Evolutionary conservation across 2,113 vertebrate species (phyloP).

Genomic region (Sebastes schlegelii): DNA sequence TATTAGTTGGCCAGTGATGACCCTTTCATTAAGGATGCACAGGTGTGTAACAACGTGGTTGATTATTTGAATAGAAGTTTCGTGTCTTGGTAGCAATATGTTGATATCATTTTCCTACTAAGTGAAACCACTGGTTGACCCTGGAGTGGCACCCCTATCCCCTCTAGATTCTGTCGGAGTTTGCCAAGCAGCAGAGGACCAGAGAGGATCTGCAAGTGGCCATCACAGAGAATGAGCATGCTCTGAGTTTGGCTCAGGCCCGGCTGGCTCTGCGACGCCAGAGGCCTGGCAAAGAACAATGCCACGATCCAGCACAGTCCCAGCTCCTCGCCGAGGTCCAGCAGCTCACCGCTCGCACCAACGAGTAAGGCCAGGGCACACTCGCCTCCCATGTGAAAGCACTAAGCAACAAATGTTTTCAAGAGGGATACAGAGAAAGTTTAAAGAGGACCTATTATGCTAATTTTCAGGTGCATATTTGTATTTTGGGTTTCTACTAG

Average conservation of each 20-base stretch:
- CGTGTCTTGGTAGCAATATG: not conserved
- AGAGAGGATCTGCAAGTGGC: constrained; percentile 84
- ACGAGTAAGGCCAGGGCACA: constrained; percentile 79
- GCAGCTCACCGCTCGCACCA: constrained; percentile 84
- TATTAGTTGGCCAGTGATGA: not conserved
- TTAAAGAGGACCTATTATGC: too few relatives aligned
- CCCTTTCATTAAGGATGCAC: not conserved
- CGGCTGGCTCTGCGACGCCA: constrained; percentile 83
- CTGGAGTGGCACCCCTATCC: not conserved
- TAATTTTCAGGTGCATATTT: too few relatives aligned
- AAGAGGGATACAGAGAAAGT: not conserved
- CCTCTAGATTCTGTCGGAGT: constrained; percentile 88
- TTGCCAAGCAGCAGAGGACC: constrained; percentile 87
- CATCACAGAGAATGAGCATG: constrained; percentile 85
- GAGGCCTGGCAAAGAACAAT: constrained; percentile 89
- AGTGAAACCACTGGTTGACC: not conserved
- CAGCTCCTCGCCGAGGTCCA: constrained; percentile 87
- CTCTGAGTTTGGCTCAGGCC: constrained; percentile 85
- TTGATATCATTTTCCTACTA: not conserved
- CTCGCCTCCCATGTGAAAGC: not conserved
- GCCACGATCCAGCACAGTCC: constrained; percentile 84
- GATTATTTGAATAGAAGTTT: not conserved
- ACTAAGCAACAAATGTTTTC: not conserved
- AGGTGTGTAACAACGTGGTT: not conserved
- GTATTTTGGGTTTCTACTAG: too few relatives aligned